Evolutionary conservation across 2,888 invertebrate species (phyloP).

Genomic region (Nemotelus pantherinus): DNA sequence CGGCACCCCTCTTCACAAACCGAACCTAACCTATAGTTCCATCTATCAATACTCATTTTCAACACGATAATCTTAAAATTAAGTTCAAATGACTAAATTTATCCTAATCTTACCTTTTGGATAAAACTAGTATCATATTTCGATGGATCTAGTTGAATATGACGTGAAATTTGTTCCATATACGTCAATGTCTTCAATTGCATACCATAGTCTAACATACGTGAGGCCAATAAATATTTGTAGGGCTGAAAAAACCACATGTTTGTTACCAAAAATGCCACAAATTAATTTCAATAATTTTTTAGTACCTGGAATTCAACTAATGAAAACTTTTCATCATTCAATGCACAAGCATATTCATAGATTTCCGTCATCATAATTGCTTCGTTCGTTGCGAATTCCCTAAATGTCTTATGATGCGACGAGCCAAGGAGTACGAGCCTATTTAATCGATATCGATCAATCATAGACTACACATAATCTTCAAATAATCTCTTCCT

Average conservation of each 20-base stretch:
- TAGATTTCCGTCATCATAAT: constrained; percentile 95
- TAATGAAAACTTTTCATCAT: constrained; percentile 77
- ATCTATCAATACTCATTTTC: no score
- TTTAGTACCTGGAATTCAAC: constrained; percentile 75
- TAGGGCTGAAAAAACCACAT: constrained; percentile 71
- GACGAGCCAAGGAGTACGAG: constrained; percentile 84
- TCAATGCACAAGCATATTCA: constrained; percentile 89
- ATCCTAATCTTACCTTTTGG: constrained; percentile 62
- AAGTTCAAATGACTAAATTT: no score
- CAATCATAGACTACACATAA: not conserved
- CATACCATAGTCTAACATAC: constrained; percentile 81
- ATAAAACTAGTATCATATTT: constrained; percentile 67
- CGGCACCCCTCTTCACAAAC: no score
- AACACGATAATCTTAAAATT: no score
- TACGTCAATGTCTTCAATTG: constrained; percentile 84
- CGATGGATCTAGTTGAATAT: constrained; percentile 70
- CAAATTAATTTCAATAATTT: constrained; percentile 6
- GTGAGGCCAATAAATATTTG: constrained; percentile 83
- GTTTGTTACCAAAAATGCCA: constrained; percentile 6
- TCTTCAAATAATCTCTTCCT: not conserved
- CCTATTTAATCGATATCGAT: constrained; percentile 64
- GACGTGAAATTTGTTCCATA: constrained; percentile 80
- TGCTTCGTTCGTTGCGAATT: constrained; percentile 82
- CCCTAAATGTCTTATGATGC: constrained; percentile 70
- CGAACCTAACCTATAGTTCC: no score